Evolutionary conservation across 2,113 vertebrate species (phyloP), one percentile per base, ranked within the genome.

Genomic region (Mionectes macconnelli): DNA sequence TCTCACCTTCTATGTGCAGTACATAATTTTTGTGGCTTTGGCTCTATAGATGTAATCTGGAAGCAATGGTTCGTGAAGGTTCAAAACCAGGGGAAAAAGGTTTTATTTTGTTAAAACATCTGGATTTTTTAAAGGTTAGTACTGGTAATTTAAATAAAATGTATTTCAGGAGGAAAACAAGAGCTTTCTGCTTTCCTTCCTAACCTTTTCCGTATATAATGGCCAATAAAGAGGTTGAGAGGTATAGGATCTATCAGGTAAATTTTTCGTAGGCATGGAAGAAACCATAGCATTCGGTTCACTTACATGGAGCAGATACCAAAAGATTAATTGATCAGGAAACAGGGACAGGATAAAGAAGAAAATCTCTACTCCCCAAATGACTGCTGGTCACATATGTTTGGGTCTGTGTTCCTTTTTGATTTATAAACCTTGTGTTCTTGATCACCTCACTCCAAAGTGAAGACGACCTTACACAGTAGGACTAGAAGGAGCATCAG

Each of bases 231-330:
- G 42, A 68, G 27, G 20, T 14, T 8, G 3, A 76, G 12, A 75
- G 9, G 20, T 40, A 42, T 8, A 53, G 11, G 35, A 76, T 67
- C 44, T 30, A 39, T 20, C 22, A 28, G 7, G 4, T 19, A 77
- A 33, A 39, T 91, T 63, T 89, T 86, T 80, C 40, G 49, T 8
- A 53, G 22, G 9, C 33, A 39, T 37, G 44, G 25, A 67, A 85
- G 40, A 69, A 90, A 72, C 14, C 2, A 0, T 7, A 78, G 14
- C 24, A 47, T 6, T 64, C 0, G 0, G 42, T 40, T 7, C 12
- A 62, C 33, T 84, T 82, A 56, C n/a, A 70, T 85, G 52, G 8
- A 62, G 12, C n/a, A 85, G 47, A 72, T 22, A 87, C 8, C 33
- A 68, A 40, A 93, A 37, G 30, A 62, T 50, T 0, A 78, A 49